phyloP scores from a whole-genome alignment of 1,140 invertebrate genomes.

The Conus betulinus region DNA sequence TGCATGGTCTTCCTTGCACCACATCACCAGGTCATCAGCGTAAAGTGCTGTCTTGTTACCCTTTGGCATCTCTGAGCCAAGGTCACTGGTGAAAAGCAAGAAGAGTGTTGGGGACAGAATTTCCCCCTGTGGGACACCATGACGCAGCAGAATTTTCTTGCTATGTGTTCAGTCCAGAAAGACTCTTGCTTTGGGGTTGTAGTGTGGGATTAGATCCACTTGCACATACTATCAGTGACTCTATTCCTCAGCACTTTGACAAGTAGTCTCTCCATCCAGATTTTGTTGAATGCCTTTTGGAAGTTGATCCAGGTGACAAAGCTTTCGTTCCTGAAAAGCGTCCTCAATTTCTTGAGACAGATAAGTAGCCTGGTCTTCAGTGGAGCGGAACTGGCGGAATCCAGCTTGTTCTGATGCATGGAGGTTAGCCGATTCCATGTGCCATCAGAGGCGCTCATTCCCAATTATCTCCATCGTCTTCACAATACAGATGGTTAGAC shows the following conservation, averaged over 20 bases:
- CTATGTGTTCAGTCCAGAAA: neutral
- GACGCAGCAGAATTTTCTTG: neutral
- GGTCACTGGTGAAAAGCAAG: neutral
- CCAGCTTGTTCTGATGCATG: neutral
- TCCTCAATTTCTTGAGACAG: neutral
- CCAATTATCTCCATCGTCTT: constrained; percentile 27
- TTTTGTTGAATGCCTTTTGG: neutral
- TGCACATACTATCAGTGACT: neutral
- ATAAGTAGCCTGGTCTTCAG: constrained; percentile 31
- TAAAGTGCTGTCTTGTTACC: neutral
- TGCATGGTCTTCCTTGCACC: constrained; percentile 30
- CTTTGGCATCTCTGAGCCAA: neutral
- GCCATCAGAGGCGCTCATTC: neutral
- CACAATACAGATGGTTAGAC: constrained; percentile 29
- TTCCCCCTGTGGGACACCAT: neutral
- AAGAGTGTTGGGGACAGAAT: neutral
- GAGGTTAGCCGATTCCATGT: neutral
- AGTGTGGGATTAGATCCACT: neutral
- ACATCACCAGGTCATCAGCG: constrained; percentile 28
- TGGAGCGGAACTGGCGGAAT: constrained; percentile 24
- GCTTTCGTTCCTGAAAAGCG: neutral
- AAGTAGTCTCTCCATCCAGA: too few species aligned
- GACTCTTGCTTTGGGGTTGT: neutral
- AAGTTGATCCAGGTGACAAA: neutral
- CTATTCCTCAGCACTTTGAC: too few species aligned